Evolutionary conservation across 2,888 invertebrate species (phyloP).

Genomic region (Zygaena filipendulae): DNA sequence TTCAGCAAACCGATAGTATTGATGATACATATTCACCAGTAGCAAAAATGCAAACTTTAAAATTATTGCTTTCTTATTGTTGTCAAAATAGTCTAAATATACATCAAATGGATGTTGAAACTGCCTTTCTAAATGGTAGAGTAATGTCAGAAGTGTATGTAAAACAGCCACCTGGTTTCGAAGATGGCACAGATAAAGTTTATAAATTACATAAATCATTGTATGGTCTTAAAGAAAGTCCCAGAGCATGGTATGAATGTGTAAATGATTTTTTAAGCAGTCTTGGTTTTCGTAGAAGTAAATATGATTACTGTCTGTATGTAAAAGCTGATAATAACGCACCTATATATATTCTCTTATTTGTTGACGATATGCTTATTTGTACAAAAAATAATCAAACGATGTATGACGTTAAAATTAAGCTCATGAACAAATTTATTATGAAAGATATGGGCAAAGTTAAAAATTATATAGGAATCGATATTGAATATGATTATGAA

Average conservation of each 20-base stretch:
- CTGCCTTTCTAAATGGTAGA: too few relatives aligned
- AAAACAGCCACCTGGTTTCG: conserved; percentile 7
- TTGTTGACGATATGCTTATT: too few relatives aligned
- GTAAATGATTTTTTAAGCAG: conserved; percentile 18
- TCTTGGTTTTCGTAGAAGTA: neutral
- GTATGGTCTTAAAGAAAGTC: too few relatives aligned
- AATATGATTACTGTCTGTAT: neutral
- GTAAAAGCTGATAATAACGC: neutral
- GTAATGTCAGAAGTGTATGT: conserved; percentile 9
- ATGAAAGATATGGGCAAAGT: conserved; percentile 1
- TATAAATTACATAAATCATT: too few relatives aligned
- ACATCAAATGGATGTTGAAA: conserved; percentile 8
- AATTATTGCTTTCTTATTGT: conserved; percentile 2
- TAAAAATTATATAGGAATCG: conserved; percentile 5
- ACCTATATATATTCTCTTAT: neutral
- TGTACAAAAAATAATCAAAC: too few relatives aligned
- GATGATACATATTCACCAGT: conserved; percentile 8
- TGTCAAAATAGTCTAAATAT: conserved; percentile 2
- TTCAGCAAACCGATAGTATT: conserved; percentile 10
- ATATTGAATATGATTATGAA: conserved; percentile 21
- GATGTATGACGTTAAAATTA: neutral
- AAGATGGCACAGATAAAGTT: conserved; percentile 3
- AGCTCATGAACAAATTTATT: neutral
- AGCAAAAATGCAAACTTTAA: conserved; percentile 7
- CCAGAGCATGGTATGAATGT: too few relatives aligned